Conservation (phyloP, 2,888 invertebrate genomes). For the Trissonchulus latispiculum region DNA sequence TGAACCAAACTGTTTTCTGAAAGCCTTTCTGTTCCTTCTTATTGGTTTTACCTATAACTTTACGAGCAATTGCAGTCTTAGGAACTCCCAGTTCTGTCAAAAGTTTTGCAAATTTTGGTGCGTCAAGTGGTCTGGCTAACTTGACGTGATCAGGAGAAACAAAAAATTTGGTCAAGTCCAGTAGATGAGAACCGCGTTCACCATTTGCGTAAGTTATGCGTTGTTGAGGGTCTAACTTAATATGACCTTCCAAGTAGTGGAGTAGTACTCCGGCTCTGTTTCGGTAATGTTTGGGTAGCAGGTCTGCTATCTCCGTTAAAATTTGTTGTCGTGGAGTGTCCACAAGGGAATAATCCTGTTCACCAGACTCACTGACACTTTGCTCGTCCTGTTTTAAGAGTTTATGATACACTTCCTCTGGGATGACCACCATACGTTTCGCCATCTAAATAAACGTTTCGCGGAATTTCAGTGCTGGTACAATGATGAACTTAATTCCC, state of each 20-base stretch:
- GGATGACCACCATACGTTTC: background rate
- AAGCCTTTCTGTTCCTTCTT: too few species aligned
- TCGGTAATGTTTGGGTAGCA: constrained; percentile 9
- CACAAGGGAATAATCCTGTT: background rate
- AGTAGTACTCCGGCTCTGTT: constrained; percentile 1
- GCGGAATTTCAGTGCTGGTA: background rate
- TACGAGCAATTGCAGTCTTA: background rate
- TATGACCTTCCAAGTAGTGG: background rate
- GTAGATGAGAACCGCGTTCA: constrained; percentile 3
- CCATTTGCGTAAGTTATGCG: background rate
- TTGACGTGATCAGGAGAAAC: background rate
- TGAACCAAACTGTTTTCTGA: too few species aligned
- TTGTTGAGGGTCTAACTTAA: background rate
- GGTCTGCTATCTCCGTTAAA: background rate
- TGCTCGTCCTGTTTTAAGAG: background rate
- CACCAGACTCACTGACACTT: too few species aligned
- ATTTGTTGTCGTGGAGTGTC: background rate
- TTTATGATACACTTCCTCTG: too few species aligned
- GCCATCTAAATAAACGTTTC: background rate
- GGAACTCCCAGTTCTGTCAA: background rate
- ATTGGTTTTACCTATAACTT: too few species aligned
- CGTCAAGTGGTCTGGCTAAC: constrained; percentile 10
- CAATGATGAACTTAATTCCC: background rate
- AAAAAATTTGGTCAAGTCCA: constrained; percentile 14
- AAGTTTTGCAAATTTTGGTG: background rate